Percentiles rank a stretch among this genome's conserved stretches.
phyloP scores from a whole-genome alignment of 2,888 invertebrate genomes.

The Seladonia tumulorum region DNA sequence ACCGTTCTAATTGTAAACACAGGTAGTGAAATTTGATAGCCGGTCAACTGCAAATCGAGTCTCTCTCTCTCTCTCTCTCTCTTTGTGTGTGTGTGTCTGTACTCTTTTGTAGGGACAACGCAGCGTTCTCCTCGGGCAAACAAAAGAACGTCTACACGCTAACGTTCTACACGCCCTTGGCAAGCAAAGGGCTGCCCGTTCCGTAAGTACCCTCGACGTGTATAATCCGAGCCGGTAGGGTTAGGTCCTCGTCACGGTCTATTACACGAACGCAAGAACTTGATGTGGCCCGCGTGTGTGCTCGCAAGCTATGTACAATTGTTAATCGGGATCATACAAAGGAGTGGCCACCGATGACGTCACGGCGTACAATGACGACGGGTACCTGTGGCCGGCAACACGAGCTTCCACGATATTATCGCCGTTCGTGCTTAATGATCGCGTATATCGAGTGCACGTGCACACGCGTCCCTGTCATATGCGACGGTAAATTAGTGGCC shows the following conservation, averaged over 20 bases:
- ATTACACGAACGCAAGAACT: constrained; percentile 45
- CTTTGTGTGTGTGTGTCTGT: too few species aligned
- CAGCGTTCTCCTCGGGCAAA: constrained; percentile 71
- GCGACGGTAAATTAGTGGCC: constrained; percentile 43
- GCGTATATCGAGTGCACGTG: constrained; percentile 23
- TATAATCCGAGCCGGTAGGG: constrained; percentile 57
- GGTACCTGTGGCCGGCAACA: constrained; percentile 36
- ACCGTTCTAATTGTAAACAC: constrained; percentile 44
- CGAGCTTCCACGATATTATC: constrained; percentile 50
- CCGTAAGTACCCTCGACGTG: constrained; percentile 56
- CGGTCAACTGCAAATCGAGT: constrained; percentile 70
- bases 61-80: constrained; percentile 43
- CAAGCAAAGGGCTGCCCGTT: constrained; percentile 72
- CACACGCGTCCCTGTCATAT: constrained; percentile 13
- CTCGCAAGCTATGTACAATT: constrained; percentile 32
- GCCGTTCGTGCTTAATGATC: constrained; percentile 39
- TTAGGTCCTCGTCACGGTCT: constrained; percentile 52
- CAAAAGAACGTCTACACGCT: constrained; percentile 76
- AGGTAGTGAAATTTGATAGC: constrained; percentile 80
- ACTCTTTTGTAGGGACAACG: constrained; percentile 60
- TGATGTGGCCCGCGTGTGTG: constrained; percentile 37
- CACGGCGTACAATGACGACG: constrained; percentile 49
- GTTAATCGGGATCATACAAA: constrained; percentile 76
- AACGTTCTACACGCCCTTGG: constrained; percentile 75
- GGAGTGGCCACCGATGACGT: constrained; percentile 65